A percentile compares a stretch with the other conserved stretches of the same genome.
Conservation (phyloP, 1,140 invertebrate species). For the Physella acuta region DNA sequence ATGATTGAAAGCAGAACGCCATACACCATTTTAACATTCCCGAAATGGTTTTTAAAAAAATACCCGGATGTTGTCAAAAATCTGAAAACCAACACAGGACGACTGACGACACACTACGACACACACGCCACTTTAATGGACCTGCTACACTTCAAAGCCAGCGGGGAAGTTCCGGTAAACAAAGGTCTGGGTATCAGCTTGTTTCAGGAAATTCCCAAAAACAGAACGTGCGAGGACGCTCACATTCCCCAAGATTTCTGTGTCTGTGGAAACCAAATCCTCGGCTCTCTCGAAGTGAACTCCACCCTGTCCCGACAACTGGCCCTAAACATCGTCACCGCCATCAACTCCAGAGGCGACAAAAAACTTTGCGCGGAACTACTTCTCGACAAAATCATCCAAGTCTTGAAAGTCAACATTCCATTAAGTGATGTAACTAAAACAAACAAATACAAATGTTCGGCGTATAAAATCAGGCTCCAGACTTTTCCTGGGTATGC, state of each 20-base stretch:
- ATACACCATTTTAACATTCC: constrained; percentile 14
- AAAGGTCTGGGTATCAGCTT: neutral
- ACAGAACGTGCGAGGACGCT: constrained; percentile 8
- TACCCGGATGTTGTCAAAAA: constrained; percentile 1
- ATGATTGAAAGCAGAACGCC: neutral
- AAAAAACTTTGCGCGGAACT: neutral
- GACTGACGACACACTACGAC: constrained; percentile 11
- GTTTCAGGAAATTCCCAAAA: constrained; percentile 9
- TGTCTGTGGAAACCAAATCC: neutral
- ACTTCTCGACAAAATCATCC: too few species aligned
- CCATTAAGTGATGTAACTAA: too few species aligned
- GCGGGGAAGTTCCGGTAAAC: neutral
- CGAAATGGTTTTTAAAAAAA: constrained; percentile 8
- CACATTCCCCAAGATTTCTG: neutral
- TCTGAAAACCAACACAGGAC: neutral
- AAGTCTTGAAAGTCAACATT: too few species aligned
- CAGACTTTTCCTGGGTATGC: too few species aligned
- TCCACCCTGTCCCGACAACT: neutral
- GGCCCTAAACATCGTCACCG: neutral
- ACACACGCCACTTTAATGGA: constrained; percentile 10
- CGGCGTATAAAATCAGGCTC: too few species aligned
- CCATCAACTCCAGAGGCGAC: neutral
- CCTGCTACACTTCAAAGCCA: constrained; percentile 10
- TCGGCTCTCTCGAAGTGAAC: neutral
- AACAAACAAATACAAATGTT: too few species aligned